Conservation (phyloP, 2,113 vertebrate genomes). For the Tragelaphus strepsiceros region DNA sequence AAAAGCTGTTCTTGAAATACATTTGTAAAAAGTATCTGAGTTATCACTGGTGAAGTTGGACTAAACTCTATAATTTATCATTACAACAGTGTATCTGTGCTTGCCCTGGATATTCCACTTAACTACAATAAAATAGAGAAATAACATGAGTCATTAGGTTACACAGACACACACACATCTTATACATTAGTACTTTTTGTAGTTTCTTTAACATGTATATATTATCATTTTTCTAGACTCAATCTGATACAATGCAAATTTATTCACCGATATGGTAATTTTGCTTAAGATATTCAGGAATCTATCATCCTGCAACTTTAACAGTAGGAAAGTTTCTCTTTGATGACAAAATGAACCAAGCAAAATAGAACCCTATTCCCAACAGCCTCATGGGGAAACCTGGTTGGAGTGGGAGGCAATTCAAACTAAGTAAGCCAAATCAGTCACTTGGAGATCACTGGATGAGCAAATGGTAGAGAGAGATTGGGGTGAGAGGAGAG, state of each 20-base stretch:
- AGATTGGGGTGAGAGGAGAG: neutral
- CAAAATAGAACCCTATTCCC: neutral
- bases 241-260: neutral
- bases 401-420: neutral
- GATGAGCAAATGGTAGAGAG: neutral
- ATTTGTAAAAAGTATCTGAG: conserved; percentile 30
- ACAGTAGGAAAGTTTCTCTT: neutral
- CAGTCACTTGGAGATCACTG: neutral
- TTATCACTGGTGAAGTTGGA: neutral
- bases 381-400: neutral
- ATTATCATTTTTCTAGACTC: neutral
- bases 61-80: conserved; percentile 35
- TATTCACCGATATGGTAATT: neutral
- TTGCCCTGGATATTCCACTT: conserved; percentile 16
- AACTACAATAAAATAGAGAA: conserved; percentile 22
- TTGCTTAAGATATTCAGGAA: conserved; percentile 1
- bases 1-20: neutral
- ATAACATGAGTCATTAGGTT: neutral
- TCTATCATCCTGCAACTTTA: neutral
- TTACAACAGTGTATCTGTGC: neutral
- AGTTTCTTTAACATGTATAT: neutral
- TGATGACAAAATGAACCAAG: neutral
- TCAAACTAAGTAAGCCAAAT: neutral
- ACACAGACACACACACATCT: neutral
- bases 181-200: neutral